Evolutionary conservation across 37 sponge, comb jelly and placozoan species (phyloP).

Genomic region (Chondrosia reniformis): DNA sequence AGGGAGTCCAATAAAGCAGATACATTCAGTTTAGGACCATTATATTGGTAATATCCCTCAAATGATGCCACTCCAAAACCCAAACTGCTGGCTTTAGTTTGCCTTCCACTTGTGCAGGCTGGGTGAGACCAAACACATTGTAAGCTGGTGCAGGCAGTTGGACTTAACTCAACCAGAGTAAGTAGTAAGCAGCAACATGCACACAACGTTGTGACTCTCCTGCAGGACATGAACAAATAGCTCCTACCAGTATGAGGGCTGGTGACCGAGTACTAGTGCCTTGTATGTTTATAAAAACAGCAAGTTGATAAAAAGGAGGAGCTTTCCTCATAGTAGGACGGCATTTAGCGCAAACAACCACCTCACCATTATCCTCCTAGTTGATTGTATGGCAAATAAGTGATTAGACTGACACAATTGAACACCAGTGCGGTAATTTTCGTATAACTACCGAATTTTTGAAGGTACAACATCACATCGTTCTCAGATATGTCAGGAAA

Average conservation of each 20-base stretch:
- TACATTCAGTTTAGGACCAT: not conserved
- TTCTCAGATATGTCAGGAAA: slow-evolving; percentile 5
- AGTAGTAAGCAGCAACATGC: slow-evolving; percentile 23
- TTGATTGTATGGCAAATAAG: slow-evolving; percentile 12
- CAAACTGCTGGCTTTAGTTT: not conserved
- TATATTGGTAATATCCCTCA: slow-evolving; percentile 10
- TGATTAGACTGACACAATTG: slow-evolving; percentile 19
- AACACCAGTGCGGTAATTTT: slow-evolving; percentile 30
- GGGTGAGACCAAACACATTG: slow-evolving; percentile 30
- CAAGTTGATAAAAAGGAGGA: slow-evolving; percentile 21
- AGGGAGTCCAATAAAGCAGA: not conserved
- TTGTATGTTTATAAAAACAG: too few relatives aligned
- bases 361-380: not conserved
- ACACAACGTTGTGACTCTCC: slow-evolving; percentile 22
- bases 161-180: slow-evolving; percentile 24
- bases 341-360: slow-evolving; percentile 20
- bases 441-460: slow-evolving; percentile 9
- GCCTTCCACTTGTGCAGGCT: not conserved
- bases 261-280: too few relatives aligned
- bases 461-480: not conserved
- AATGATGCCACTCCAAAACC: slow-evolving; percentile 26
- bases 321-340: slow-evolving; percentile 29
- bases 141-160: slow-evolving; percentile 24
- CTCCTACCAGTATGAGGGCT: not conserved
- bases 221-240: slow-evolving; percentile 5